Percentiles rank a stretch among this genome's conserved stretches.
These are phyloP conservation scores for Dascyllus trimaculatus DNA, from an alignment of 2,113 vertebrate genomes.

Conservation along the genomic window DNA sequence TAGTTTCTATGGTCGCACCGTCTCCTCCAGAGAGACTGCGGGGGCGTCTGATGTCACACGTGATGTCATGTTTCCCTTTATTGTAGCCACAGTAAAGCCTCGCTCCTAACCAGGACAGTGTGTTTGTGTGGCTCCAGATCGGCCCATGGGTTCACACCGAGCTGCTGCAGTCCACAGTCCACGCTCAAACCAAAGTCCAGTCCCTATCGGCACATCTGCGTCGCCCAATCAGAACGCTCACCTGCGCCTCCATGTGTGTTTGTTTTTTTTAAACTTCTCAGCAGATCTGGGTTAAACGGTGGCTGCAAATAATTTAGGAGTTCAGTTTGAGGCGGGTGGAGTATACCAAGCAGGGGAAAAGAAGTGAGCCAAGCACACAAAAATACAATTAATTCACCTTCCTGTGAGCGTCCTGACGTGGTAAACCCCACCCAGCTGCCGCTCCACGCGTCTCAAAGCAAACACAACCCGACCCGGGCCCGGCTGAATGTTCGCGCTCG, in stretches of 20 bases:
- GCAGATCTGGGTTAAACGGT: too few relatives aligned
- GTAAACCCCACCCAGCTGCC: conserved; percentile 22
- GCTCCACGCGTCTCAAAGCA: conserved; percentile 17
- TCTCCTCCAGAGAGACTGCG: conserved; percentile 41
- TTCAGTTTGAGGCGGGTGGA: neutral
- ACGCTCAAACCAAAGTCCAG: conserved; percentile 36
- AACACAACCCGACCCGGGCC: conserved; percentile 19
- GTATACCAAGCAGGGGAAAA: neutral
- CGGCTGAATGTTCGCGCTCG: conserved; percentile 2
- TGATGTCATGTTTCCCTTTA: conserved; percentile 73
- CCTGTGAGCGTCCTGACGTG: too few relatives aligned
- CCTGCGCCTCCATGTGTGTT: neutral
- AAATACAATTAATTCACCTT: neutral
- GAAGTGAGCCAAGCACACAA: neutral
- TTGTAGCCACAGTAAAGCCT: conserved; percentile 58
- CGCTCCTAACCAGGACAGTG: conserved; percentile 22
- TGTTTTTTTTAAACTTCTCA: neutral
- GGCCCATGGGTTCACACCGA: neutral
- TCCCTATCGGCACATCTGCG: neutral
- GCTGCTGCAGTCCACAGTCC: conserved; percentile 22
- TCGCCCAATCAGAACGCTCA: conserved; percentile 37
- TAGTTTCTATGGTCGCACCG: conserved; percentile 40
- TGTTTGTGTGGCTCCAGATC: conserved; percentile 31
- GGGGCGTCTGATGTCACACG: conserved; percentile 68
- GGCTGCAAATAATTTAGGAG: too few relatives aligned